Conservation (phyloP, 1,140 invertebrate genomes). For the Cotesia typhae region DNA sequence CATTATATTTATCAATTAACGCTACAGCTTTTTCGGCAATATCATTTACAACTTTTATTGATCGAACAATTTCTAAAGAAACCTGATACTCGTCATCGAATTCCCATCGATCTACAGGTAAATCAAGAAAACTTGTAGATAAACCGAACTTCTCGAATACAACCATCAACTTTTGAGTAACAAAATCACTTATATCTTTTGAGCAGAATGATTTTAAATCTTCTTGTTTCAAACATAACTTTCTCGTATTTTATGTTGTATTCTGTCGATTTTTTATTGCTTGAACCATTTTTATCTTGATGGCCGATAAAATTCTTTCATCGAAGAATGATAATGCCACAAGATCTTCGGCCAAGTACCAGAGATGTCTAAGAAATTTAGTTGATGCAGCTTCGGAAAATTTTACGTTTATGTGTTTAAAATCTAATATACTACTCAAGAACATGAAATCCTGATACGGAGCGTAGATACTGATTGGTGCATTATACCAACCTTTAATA, state of each 20-base stretch:
- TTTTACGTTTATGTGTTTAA: slow-evolving; percentile 22
- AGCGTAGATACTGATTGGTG: slow-evolving; percentile 34
- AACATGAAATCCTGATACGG: slow-evolving; percentile 36
- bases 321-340: slow-evolving; percentile 29
- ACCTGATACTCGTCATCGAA: not conserved
- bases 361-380: slow-evolving; percentile 25
- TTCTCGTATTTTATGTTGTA: slow-evolving; percentile 12
- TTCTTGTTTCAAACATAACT: slow-evolving; percentile 1
- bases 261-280: slow-evolving; percentile 24
- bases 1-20: slow-evolving; percentile 27
- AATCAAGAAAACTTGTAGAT: slow-evolving; percentile 13
- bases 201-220: slow-evolving; percentile 1
- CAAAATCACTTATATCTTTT: slow-evolving; percentile 25
- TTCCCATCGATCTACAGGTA: slow-evolving; percentile 13
- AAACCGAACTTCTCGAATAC: slow-evolving; percentile 25
- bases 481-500: slow-evolving; percentile 45
- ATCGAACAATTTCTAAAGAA: slow-evolving; percentile 10
- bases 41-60: slow-evolving; percentile 26
- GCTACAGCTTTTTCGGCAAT: slow-evolving; percentile 23
- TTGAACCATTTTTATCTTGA: slow-evolving; percentile 34
- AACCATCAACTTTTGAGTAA: slow-evolving; percentile 26
- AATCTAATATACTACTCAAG: slow-evolving; percentile 4
- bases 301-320: not conserved
- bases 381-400: slow-evolving; percentile 17
- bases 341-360: slow-evolving; percentile 29